Base-by-base conservation (phyloP, 2,888 invertebrate species). In the Ectemnius lituratus region DNA sequence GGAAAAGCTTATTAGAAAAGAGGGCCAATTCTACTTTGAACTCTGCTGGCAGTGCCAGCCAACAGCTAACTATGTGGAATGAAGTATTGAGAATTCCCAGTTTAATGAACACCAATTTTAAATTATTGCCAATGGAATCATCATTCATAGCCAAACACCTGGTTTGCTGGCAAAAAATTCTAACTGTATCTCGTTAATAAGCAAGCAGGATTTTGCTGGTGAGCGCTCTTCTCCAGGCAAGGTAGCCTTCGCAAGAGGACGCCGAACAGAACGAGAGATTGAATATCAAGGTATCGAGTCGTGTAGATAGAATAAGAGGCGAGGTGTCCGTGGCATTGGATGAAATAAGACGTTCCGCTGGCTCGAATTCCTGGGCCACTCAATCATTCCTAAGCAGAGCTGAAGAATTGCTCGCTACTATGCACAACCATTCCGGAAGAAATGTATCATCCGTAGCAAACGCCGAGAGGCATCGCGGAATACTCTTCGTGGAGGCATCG, bases 401-500 rank as follows among this genome's bases (percentile, higher is more conserved):
- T 52, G 13, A 52, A 18, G 18, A 52, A 52, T 16, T 11, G 67
- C 23, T 59, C 46, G 58, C 49, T 47, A 14, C 23, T 49, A 18
- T 5, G 37, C 62, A 37, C 11, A 37, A 47, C 11, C 28, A 18
- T 11, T 56, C 37, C 62, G 71, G 70, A 77, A 62, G 52, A 76
- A 76, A 69, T 65, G 73, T 76, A 73, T 62, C 66, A 20, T 52
- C 13, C 56, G 58, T 37, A 27, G 8, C 47, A 56, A 73, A 56
- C 5, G 60, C 49, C 20, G 20, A 5, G 45, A 46, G 58, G 67
- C 65, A 66, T 73, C 49, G 59, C 47, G 70, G 37, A 70, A 73
- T 64, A 70, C 73, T 23, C 23, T 81, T 69, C 59, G 56, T 11
- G 73, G 47, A 67, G 73, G 60, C 45, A 64, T 64, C 73, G 71